phyloP scores from a whole-genome alignment of 2,797 vertebrate species.

The Gorsachius magnificus region DNA sequence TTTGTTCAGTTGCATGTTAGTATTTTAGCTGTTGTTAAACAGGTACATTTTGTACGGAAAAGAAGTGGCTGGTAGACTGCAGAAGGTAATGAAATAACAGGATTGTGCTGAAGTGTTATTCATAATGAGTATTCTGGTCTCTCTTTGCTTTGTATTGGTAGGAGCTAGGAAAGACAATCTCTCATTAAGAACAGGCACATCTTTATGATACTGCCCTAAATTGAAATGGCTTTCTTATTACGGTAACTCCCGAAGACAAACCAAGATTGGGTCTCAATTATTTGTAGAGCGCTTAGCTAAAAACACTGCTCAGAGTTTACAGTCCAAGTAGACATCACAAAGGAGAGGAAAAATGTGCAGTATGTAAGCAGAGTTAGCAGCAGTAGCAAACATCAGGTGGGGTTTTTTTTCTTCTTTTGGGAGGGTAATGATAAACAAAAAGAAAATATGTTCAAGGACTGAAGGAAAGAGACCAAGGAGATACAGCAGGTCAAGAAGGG shows the following conservation, averaged over 20 bases:
- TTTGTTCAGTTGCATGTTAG: neutral
- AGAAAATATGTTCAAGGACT: neutral
- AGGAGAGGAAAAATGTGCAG: neutral
- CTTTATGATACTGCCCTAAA: neutral
- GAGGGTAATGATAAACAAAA: neutral
- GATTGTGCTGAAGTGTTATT: neutral
- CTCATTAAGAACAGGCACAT: neutral
- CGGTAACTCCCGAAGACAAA: neutral
- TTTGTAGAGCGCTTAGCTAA: neutral
- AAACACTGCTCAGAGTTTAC: neutral
- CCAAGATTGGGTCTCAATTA: neutral
- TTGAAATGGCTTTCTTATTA: conserved; percentile 16
- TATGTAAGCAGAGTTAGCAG: neutral
- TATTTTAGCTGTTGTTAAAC: neutral
- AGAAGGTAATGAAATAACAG: neutral
- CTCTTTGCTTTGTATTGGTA: neutral
- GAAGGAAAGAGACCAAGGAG: neutral
- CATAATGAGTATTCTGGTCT: neutral
- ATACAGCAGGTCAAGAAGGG: neutral
- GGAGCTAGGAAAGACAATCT: neutral
- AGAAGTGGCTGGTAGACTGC: neutral
- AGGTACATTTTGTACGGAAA: neutral
- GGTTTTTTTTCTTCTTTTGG: neutral
- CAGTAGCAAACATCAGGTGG: neutral
- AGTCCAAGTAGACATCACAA: neutral